Evolutionary conservation across 2,797 vertebrate genomes (phyloP), one percentile per base, ranked within the genome.

Genomic region (Ceryle rudis): DNA sequence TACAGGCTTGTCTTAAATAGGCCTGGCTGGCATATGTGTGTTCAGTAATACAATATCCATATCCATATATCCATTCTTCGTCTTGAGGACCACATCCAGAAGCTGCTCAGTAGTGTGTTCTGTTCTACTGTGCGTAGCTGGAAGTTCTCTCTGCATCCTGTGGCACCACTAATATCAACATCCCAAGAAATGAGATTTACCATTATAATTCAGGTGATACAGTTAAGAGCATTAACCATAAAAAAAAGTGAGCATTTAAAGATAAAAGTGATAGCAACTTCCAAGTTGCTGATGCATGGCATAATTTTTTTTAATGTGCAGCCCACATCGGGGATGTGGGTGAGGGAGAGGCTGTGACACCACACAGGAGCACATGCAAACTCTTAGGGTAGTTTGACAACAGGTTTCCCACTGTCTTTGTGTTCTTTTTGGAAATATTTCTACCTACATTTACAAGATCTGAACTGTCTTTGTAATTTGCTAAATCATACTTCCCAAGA

Each of bases 321-420:
- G 13, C 22, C 10, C 42, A 31, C 47, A 28, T 65, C 17, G 65
- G 23, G 74, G 15, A 77, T 0, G 0, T 21, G 14, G 19, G 20
- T 49, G 18, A 70, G 15, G 20, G 15, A 83, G 31, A 49, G 22
- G 33, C 4, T 62, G 10, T 78, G 79, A 62, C 44, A 58, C 8
- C 35, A 51, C 19, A 41, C 16, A 61, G 29, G 8, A 74, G 7
- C 10, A 57, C 11, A 35, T 5, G 17, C 1, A 51, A 70, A 58
- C n/a, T 77, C 11, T 6, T 14, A 57, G 16, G 14, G 9, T 14
- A 87, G 14, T 29, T 23, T 62, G 12, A 55, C 22, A 73, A 28
- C 2, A 51, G 3, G 5, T 71, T 42, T 71, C 47, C 35, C 51
- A 7, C 21, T 54, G 26, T 23, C 9, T 42, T 73, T 70, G 28